Percentiles rank a stretch among this genome's conserved stretches.
phyloP scores from a whole-genome alignment of 2,113 vertebrate species.

The Scatophagus argus region DNA sequence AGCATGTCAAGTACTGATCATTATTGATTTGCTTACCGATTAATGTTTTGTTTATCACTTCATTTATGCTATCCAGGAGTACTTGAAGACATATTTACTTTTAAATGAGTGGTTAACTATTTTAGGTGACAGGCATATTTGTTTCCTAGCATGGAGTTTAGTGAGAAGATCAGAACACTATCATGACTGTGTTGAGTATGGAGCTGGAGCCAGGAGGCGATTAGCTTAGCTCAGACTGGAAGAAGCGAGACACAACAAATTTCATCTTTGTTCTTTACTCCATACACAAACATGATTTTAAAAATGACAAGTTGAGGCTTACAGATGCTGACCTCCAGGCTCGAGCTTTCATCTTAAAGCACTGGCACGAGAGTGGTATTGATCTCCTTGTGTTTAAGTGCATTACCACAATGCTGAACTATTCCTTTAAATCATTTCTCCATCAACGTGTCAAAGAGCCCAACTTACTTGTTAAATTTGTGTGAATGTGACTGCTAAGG shows the following conservation, averaged over 20 bases:
- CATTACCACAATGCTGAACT: constrained; percentile 1
- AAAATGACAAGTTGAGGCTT: too few species aligned
- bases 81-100: not conserved
- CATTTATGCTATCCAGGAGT: not conserved
- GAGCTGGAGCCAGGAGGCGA: too few species aligned
- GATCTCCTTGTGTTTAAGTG: too few species aligned
- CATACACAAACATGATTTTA: not conserved
- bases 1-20: not conserved
- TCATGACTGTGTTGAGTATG: not conserved
- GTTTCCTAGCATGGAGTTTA: not conserved
- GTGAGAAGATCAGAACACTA: not conserved
- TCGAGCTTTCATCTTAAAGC: too few species aligned
- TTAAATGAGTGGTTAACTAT: not conserved
- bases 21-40: not conserved
- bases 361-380: too few species aligned
- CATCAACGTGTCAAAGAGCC: not conserved
- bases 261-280: too few species aligned
- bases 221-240: too few species aligned
- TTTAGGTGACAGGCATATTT: not conserved
- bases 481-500: constrained; percentile 1
- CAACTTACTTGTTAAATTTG: not conserved
- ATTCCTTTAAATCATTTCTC: not conserved
- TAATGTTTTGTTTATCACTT: not conserved
- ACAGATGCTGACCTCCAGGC: not conserved
- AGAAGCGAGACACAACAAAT: too few species aligned